phyloP scores from a whole-genome alignment of 2,797 vertebrate genomes.

The Neoniphon sammara region DNA sequence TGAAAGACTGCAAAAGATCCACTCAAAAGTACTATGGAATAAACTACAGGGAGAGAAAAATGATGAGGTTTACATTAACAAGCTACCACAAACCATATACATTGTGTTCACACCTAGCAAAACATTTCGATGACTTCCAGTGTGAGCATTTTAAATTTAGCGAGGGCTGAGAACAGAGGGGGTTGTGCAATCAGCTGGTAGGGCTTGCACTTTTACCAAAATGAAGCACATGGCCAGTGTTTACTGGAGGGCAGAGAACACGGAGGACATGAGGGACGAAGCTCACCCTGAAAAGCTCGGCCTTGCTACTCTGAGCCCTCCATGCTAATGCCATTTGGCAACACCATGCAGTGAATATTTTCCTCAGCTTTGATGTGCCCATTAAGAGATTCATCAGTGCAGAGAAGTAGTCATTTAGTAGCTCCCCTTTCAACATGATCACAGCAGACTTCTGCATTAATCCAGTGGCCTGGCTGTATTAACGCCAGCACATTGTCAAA shows the following conservation, averaged over 20 bases:
- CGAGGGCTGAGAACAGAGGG: slow-evolving; percentile 39
- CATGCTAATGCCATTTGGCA: slow-evolving; percentile 76
- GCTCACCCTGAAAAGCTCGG: slow-evolving; percentile 58
- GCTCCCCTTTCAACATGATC: slow-evolving; percentile 66
- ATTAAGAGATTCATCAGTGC: slow-evolving; percentile 74
- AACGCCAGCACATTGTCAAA: slow-evolving; percentile 58
- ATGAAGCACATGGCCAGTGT: slow-evolving; percentile 61
- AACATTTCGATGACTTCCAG: slow-evolving; percentile 30
- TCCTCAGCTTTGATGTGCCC: slow-evolving; percentile 76
- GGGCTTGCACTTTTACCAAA: slow-evolving; percentile 48
- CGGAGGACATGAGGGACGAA: slow-evolving; percentile 29
- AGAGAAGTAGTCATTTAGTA: slow-evolving; percentile 66
- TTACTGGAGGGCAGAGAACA: slow-evolving; percentile 69
- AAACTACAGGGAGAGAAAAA: slow-evolving; percentile 16
- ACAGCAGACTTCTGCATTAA: slow-evolving; percentile 65
- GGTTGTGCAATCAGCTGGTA: slow-evolving; percentile 51
- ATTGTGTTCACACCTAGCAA: slow-evolving; percentile 42
- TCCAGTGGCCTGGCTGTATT: slow-evolving; percentile 50
- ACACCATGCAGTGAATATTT: slow-evolving; percentile 61
- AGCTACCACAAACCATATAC: slow-evolving; percentile 1
- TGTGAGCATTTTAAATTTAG: slow-evolving; percentile 45
- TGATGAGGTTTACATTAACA: slow-evolving; percentile 26
- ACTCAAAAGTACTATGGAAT: slow-evolving; percentile 3
- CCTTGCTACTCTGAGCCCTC: slow-evolving; percentile 56
- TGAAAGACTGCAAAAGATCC: slow-evolving; percentile 10